A percentile compares a stretch with the other conserved stretches of the same genome.
Evolutionary conservation across 2,113 vertebrate species (phyloP).

Genomic region (Chloroceryle aenea): DNA sequence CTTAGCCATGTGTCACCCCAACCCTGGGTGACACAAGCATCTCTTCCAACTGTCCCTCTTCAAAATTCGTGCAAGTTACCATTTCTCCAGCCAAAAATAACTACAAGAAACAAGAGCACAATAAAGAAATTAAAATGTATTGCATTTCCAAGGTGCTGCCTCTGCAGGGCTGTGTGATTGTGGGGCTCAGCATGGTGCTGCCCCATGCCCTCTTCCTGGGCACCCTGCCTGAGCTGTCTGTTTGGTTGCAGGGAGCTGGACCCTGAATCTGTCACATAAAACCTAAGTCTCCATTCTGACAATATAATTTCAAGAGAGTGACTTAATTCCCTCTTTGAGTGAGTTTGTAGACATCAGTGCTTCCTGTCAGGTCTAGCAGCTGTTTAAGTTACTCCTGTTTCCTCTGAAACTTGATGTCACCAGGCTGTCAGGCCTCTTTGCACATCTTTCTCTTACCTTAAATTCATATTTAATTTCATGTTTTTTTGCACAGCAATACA

Average conservation of each 20-base stretch:
- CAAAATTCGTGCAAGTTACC: not conserved
- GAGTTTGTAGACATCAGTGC: not conserved
- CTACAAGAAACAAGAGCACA: not conserved
- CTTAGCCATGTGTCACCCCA: not conserved
- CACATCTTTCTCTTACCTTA: not conserved
- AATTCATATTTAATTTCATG: not conserved
- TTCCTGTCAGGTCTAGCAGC: not conserved
- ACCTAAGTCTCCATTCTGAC: not conserved
- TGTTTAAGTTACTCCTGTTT: not conserved
- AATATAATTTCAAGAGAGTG: not conserved
- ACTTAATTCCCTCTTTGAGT: not conserved
- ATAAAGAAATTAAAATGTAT: slow-evolving; percentile 19
- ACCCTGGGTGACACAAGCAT: not conserved
- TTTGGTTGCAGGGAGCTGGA: not conserved
- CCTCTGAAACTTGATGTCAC: not conserved
- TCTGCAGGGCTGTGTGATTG: not conserved
- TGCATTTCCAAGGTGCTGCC: not conserved
- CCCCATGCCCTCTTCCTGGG: not conserved
- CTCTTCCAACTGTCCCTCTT: not conserved
- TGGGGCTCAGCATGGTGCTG: not conserved
- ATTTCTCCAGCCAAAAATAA: not conserved
- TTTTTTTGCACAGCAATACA: not conserved
- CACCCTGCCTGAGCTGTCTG: not conserved
- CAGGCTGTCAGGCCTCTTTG: not conserved
- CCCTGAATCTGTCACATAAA: not conserved